Evolutionary conservation across 2,797 vertebrate species (phyloP), one percentile per base, ranked within the genome.

Genomic region (Adelosebastes latens): DNA sequence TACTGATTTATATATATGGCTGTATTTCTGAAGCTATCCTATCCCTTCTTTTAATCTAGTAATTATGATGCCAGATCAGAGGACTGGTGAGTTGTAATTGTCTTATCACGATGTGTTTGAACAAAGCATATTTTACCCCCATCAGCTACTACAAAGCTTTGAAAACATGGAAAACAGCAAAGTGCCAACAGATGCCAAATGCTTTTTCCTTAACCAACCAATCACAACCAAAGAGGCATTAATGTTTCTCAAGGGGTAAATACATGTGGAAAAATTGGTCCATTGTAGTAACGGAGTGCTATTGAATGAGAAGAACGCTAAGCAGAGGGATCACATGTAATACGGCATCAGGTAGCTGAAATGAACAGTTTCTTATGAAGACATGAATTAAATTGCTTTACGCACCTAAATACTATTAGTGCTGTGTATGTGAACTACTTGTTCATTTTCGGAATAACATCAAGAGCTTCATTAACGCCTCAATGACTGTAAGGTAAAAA

Each of bases 101-200:
- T 65, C 42, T 12, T 11, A 34, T 64, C 24, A 60, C 8, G 52
- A 72, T 61, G 34, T 55, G 29, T 56, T 66, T 8, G 7, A 10
- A 63, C 29, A 73, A 68, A 72, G 32, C 11, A 60, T 7, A 31
- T 64, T 85, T 82, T 52, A 75, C 16, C 71, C 59, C 27, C 8
- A 22, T 39, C 29, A 82, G 49, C 20, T 72, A 20, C 18, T 31
- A 53, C 5, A 42, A 42, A 42, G 39, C 39, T 62, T 60, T 64
- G 27, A 32, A 14, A 32, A 55, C 24, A 34, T 42, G 14, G 25
- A 72, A 29, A 78, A 56, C 31, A 64, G 61, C 25, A 53, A 66
- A 53, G 22, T 18, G 9, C 2, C n/a, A 46, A 13, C 36, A 66
- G 29, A 56, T 16, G 11, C 66, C 0, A 70, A 31, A 29, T 34